Base-by-base conservation (phyloP, 2,888 invertebrate genomes). In the Archips xylosteana region DNA sequence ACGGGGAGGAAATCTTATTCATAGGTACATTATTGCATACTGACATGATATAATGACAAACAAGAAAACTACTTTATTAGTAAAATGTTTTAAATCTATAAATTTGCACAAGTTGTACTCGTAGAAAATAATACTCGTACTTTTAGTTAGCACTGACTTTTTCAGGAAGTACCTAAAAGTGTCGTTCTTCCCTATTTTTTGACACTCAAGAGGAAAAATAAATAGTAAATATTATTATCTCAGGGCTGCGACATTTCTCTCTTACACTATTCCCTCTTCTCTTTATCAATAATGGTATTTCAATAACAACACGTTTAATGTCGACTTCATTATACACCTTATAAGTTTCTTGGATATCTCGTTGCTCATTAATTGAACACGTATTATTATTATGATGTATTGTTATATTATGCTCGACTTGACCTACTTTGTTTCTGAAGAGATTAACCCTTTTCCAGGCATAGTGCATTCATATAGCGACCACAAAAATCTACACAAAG, bases 211-310 rank as follows among this genome's bases (percentile, higher is more conserved):
- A 34, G 12, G 34, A 39, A 34, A 60, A n/a, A n/a, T 39, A 60
- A n/a, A 36, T 39, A 39, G 15, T 34, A 3, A 13, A 60, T 5
- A n/a, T 39, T 15, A 54, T 54, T 9, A 36, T 5, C n/a, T n/a
- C 8, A 60, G 39, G n/a, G 13, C n/a, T 39, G 2, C 8, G 32
- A 2, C 34, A 45, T 57, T n/a, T 10, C 4, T 47, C 13, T 1
- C 23, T 59, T 23, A 15, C 57, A 34, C 54, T 36, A 59, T 64
- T 10, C 39, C 32, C 39, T 34, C 13, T 64, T 42, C 45, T 9
- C 47, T 49, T 71, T 71, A 71, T 65, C 71, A 60, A 23, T 59
- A 60, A 65, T 71, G n/a, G 32, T n/a, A 51, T 66, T 64, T 60
- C n/a, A 57, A 23, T 65, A 60, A 60, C 60, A 32, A 51, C 36